Evolutionary conservation across 92 coral and sea anemone genomes (phyloP).

Genomic region (Metridium senile): DNA sequence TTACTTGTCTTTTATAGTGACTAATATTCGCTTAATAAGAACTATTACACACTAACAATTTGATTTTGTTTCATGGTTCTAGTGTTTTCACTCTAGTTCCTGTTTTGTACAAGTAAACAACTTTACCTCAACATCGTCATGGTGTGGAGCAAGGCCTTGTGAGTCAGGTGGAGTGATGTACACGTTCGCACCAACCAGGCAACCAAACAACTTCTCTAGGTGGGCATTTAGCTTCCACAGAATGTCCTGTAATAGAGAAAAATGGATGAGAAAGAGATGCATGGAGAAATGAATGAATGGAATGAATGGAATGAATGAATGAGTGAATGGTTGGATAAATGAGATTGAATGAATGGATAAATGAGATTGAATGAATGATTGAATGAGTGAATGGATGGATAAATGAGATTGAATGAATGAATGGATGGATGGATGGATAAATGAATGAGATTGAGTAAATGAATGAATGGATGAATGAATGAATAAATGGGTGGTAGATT

Average conservation of each 20-base stretch:
- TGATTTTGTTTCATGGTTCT: too few species aligned
- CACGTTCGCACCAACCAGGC: conserved; percentile 76
- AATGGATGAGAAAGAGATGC: not conserved
- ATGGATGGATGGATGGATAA: not conserved
- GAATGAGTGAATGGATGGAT: not conserved
- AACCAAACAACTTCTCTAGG: conserved; percentile 78
- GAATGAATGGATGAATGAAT: not conserved
- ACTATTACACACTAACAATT: too few species aligned
- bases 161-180: conserved; percentile 75
- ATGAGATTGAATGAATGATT: not conserved
- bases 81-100: too few species aligned
- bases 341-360: not conserved
- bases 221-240: conserved; percentile 66
- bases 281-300: not conserved
- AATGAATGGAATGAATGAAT: not conserved
- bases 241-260: conserved; percentile 53
- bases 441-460: not conserved
- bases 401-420: not conserved
- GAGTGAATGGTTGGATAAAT: not conserved
- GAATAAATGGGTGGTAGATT: not conserved
- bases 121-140: conserved; percentile 85
- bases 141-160: conserved; percentile 86
- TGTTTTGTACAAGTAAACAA: too few species aligned
- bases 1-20: too few species aligned
- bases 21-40: too few species aligned